Conservation (phyloP, 2,888 invertebrate species). For the Sesamia inferens region DNA sequence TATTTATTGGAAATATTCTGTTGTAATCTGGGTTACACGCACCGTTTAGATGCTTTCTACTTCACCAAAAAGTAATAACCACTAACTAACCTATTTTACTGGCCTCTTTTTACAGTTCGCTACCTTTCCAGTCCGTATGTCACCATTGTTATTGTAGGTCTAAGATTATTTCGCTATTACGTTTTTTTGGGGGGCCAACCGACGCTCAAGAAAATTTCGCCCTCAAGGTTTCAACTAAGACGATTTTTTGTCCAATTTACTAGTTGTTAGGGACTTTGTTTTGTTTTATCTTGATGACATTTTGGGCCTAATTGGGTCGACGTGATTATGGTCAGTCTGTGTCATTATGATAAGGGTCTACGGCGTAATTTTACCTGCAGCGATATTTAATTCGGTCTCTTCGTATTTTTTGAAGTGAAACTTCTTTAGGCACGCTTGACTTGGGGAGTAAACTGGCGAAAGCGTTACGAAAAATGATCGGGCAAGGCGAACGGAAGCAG, state of each 20-base stretch:
- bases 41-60: background rate
- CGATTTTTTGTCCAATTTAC: slow-evolving; percentile 62
- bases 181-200: slow-evolving; percentile 58
- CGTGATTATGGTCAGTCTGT: slow-evolving; percentile 39
- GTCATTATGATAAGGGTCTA: slow-evolving; percentile 19
- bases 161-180: slow-evolving; percentile 66
- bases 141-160: slow-evolving; percentile 57
- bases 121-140: slow-evolving; percentile 48
- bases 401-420: background rate
- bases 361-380: slow-evolving; percentile 19
- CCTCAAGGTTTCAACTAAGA: slow-evolving; percentile 57
- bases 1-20: too few relatives aligned
- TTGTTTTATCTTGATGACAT: slow-evolving; percentile 54
- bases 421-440: too few relatives aligned
- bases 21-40: background rate
- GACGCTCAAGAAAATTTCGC: slow-evolving; percentile 49
- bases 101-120: slow-evolving; percentile 7
- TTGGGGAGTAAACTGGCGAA: too few relatives aligned
- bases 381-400: background rate
- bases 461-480: too few relatives aligned
- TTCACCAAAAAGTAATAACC: slow-evolving; percentile 1
- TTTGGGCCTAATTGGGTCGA: slow-evolving; percentile 39
- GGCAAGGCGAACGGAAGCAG: too few relatives aligned
- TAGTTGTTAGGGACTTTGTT: slow-evolving; percentile 52
- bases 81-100: slow-evolving; percentile 17